Base-by-base conservation (phyloP, 1,140 invertebrate species). In the Ectropis grisescens region DNA sequence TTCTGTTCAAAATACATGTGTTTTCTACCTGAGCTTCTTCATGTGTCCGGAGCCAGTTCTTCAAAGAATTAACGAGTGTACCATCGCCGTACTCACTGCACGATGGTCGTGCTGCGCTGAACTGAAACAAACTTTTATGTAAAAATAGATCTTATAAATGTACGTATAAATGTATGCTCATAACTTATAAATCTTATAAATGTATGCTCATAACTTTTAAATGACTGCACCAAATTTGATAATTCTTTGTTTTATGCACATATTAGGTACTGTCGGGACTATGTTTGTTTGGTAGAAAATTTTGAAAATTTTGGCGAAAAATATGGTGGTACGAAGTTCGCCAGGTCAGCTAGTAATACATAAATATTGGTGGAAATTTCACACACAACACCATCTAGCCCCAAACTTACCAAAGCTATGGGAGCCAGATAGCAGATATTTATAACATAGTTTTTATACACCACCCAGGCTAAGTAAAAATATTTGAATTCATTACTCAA, bases 21-120 rank as follows among this genome's bases (percentile, higher is more conserved):
- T n/a, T n/a, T 22, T 4, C 19, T 11, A 31, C 29, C 13, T 31
- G 29, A 1, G 29, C 11, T 15, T 31, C 29, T 16, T 31, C 29
- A 10, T 31, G 29, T 2, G 13, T 19, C 1, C 29, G 9, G 2
- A 31, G 9, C 29, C 29, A 31, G 7, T 13, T 19, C 11, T 11
- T 31, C 2, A 15, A 14, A 7, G 10, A n/a, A 15, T 10, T 10
- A 7, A 31, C 2, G 9, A 31, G 10, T 5, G 29, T 16, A n/a
- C n/a, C n/a, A 9, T 13, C n/a, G 2, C 13, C 29, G 2, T n/a
- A n/a, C n/a, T n/a, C n/a, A n/a, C 7, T 11, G 8, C 11, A 31
- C n/a, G 29, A 11, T 4, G 29, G 2, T n/a, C 13, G 29, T 2
- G 2, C n/a, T 2, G 19, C 13, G 8, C 15, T 31, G 15, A 31